Percentiles rank a stretch among this genome's conserved stretches.
Conservation (phyloP, 2,113 vertebrate genomes). For the Coptodon rendalli region DNA sequence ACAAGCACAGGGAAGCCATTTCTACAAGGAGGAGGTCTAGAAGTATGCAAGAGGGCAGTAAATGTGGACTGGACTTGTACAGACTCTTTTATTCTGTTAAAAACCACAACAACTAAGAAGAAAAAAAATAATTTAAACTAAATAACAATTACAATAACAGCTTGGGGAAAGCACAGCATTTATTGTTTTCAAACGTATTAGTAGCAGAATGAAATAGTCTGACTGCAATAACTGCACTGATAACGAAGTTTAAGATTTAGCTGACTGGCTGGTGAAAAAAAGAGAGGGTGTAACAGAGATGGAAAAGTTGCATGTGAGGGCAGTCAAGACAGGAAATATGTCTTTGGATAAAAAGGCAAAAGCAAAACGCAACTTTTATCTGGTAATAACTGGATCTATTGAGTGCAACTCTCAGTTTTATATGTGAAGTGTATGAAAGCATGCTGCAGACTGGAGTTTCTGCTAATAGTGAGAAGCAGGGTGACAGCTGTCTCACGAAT, state of each 20-base stretch:
- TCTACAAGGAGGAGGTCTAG: not conserved
- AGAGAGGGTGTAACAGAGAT: not conserved
- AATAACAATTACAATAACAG: not conserved
- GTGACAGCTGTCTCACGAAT: not conserved
- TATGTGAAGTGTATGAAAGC: not conserved
- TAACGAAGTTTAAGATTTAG: not conserved
- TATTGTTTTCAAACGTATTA: not conserved
- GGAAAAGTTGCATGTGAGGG: not conserved
- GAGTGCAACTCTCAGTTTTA: not conserved
- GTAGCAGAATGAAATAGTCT: not conserved
- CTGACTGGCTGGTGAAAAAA: not conserved
- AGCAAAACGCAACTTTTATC: not conserved
- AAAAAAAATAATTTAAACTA: not conserved
- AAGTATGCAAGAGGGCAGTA: not conserved
- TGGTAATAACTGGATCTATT: not conserved
- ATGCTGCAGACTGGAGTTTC: not conserved
- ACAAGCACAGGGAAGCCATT: slow-evolving; percentile 1
- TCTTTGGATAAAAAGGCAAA: not conserved
- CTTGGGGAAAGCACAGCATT: not conserved
- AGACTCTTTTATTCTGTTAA: not conserved
- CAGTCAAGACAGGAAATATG: not conserved
- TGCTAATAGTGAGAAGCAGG: not conserved
- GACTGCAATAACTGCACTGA: not conserved
- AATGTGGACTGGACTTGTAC: not conserved
- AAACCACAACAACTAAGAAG: not conserved